Conservation (phyloP, 2,888 invertebrate genomes). For the Limenitis camilla region DNA sequence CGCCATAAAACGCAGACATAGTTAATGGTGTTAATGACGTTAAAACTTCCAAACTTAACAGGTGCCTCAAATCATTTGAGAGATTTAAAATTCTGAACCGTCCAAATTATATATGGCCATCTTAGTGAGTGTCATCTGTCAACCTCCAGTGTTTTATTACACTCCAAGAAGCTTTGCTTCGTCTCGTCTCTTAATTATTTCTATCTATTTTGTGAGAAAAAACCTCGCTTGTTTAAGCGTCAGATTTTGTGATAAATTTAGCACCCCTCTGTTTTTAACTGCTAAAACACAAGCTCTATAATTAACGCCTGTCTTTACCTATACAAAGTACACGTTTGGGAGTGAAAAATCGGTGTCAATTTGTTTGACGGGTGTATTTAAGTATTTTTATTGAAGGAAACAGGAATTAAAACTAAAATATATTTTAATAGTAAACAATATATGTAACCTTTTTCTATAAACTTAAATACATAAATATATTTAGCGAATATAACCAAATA, state of each 20-base stretch:
- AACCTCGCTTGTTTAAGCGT: constrained; percentile 51
- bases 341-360: constrained; percentile 16
- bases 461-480: no score
- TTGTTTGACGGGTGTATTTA: constrained; percentile 5
- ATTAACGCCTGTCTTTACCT: constrained; percentile 48
- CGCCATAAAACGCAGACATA: no score
- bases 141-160: constrained; percentile 65
- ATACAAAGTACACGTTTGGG: constrained; percentile 33
- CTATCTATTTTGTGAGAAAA: constrained; percentile 54
- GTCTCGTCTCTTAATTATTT: constrained; percentile 67
- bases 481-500: no score
- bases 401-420: no score
- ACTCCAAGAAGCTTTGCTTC: constrained; percentile 42
- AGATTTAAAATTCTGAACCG: constrained; percentile 34
- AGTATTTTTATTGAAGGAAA: no score
- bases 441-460: no score
- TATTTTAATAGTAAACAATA: no score
- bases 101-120: constrained; percentile 38
- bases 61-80: constrained; percentile 48
- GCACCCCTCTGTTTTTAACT: constrained; percentile 48
- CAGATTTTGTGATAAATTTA: constrained; percentile 68
- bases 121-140: constrained; percentile 53
- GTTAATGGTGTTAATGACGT: constrained; percentile 1
- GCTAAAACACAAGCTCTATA: constrained; percentile 36
- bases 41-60: constrained; percentile 30